Evolutionary conservation across 1,140 invertebrate species (phyloP).

Genomic region (Meteorus sp.): DNA sequence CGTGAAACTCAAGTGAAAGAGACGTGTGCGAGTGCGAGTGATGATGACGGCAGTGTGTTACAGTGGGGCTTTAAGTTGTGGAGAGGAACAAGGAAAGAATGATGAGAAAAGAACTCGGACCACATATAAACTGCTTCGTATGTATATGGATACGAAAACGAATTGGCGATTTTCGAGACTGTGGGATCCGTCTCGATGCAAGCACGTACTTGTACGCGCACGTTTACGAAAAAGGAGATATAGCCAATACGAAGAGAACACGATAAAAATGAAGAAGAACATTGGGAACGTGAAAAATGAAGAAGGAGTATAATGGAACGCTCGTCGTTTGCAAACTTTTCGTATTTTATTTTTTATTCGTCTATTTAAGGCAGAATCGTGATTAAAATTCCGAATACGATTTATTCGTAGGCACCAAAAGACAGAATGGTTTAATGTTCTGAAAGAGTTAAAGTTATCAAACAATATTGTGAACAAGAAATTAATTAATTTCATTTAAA

Average conservation of each 20-base stretch:
- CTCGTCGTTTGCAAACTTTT: neutral
- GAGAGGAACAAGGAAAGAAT: neutral
- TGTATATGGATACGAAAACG: neutral
- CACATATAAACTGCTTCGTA: neutral
- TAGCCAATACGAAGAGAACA: neutral
- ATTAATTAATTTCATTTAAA: too few species aligned
- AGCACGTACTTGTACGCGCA: too few species aligned
- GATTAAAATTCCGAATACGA: constrained; percentile 27
- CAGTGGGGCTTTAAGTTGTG: neutral
- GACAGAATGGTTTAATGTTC: too few species aligned
- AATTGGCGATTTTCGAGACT: neutral
- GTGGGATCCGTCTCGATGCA: neutral
- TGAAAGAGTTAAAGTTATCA: too few species aligned
- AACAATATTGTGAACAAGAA: too few species aligned
- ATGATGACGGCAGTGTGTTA: neutral
- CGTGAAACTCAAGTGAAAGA: constrained; percentile 1
- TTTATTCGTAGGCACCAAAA: too few species aligned
- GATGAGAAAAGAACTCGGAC: neutral
- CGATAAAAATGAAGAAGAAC: neutral
- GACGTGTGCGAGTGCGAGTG: neutral
- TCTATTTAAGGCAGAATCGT: constrained; percentile 14
- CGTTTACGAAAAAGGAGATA: constrained; percentile 1
- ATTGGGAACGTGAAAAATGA: neutral
- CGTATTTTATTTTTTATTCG: neutral
- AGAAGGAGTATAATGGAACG: constrained; percentile 1